Evolutionary conservation across 2,797 vertebrate species (phyloP).

Genomic region (Phrynocephalus guinanensis): DNA sequence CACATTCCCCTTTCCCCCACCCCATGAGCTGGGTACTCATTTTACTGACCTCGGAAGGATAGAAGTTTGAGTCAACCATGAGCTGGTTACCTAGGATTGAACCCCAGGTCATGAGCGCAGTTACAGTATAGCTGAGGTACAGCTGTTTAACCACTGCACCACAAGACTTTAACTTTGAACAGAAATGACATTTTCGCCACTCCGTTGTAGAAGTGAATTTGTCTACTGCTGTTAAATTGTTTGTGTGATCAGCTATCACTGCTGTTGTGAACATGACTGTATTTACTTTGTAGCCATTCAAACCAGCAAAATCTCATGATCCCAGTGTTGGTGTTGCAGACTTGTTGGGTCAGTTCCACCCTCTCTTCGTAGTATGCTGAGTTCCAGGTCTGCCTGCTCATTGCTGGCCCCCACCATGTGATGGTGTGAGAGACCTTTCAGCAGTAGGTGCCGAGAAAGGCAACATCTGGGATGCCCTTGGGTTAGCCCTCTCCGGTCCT

Average conservation of each 20-base stretch:
- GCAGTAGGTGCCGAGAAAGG: neutral
- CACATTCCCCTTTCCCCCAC: no score
- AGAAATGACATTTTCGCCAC: neutral
- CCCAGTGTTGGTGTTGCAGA: neutral
- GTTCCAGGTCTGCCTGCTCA: neutral
- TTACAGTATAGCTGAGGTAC: no score
- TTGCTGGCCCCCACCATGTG: neutral
- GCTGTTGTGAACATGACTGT: neutral
- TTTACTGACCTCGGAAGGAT: no score
- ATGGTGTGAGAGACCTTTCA: neutral
- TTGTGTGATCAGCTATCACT: neutral
- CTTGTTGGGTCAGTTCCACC: neutral
- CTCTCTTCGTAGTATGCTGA: neutral
- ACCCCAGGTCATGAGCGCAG: no score
- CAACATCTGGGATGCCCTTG: neutral
- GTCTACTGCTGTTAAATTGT: neutral
- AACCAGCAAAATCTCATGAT: neutral
- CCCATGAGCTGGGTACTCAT: no score
- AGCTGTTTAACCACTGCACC: no score
- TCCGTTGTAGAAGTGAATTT: neutral
- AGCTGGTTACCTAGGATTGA: no score
- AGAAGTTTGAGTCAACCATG: no score
- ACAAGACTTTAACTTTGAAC: neutral
- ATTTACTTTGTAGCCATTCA: neutral
- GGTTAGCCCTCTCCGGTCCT: no score